Percentiles rank a stretch among this genome's conserved stretches.
These are phyloP conservation scores for Trichonephila clavipes DNA, from an alignment of 1,140 invertebrate genomes.

Conservation along the genomic window DNA sequence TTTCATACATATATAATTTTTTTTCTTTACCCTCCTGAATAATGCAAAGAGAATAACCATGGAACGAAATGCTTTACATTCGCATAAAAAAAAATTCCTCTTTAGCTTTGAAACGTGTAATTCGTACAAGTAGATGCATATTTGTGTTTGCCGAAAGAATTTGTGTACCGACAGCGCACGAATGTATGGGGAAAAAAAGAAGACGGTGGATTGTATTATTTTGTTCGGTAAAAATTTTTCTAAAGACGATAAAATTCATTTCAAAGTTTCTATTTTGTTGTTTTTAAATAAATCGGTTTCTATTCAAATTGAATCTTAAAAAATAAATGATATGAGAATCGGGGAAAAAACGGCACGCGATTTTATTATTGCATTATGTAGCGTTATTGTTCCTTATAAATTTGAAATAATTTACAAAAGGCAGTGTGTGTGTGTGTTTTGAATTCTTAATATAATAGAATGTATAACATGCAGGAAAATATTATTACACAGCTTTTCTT, in stretches of 20 bases:
- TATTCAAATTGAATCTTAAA: not conserved
- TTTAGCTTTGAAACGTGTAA: constrained; percentile 50
- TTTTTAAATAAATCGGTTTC: not conserved
- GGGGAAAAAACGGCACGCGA: not conserved
- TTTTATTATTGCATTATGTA: not conserved
- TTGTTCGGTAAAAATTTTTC: not conserved
- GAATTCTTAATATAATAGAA: too few species aligned
- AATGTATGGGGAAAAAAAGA: not conserved
- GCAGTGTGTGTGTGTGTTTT: too few species aligned
- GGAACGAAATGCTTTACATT: constrained; percentile 44
- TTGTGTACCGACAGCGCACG: not conserved
- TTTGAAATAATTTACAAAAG: too few species aligned
- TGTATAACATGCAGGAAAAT: too few species aligned
- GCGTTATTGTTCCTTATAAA: not conserved
- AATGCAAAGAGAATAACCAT: constrained; percentile 67
- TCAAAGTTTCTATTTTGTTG: not conserved
- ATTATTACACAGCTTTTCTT: too few species aligned
- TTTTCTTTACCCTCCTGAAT: constrained; percentile 45
- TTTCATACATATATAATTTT: not conserved
- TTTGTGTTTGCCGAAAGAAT: constrained; percentile 37
- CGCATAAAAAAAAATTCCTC: constrained; percentile 22
- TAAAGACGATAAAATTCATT: not conserved
- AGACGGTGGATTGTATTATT: not conserved
- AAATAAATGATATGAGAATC: not conserved
- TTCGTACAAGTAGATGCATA: constrained; percentile 24